Evolutionary conservation across 1,140 invertebrate genomes (phyloP), one percentile per base, ranked within the genome.

Genomic region (Saccostrea echinata): DNA sequence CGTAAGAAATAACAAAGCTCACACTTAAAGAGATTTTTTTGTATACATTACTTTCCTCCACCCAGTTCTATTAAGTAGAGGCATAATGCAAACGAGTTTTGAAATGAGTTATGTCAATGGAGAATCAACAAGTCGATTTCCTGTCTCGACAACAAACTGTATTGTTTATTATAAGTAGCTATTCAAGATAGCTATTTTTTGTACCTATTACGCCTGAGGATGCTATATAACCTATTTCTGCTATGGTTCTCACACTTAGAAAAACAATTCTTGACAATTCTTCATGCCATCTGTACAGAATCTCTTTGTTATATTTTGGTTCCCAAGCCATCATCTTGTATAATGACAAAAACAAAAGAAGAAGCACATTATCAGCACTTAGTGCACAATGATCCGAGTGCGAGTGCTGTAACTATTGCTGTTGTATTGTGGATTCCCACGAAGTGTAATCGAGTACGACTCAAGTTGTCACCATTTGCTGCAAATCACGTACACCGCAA

Each of bases 291-390:
- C 24, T 30, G 64, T 71, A 24, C 27, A 24, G n/a, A 13, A 71
- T 27, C 24, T 30, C 64, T 30, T 71, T 71, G 64, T 71, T 27
- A 30, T 30, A 24, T 30, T 71, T 71, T 13, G 64, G 64, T 71
- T 71, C 64, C 64, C 64, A 71, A 3, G 64, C 24, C 27, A 16
- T 71, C 64, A 13, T 71, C 64, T 30, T 68, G 64, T 30, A 30
- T 24, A 68, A 68, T 68, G 64, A 68, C 64, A 68, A 68, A 43
- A 68, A 68, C 64, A 68, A 68, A n/a, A 9, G 9, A 30, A 68
- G 21, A 71, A 13, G 27, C 24, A 11, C 64, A 30, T 71, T 30
- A 71, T 71, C 27, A 71, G 21, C 55, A 57, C 13, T 71, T 13
- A 24, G 64, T 30, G 27, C 27, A 13, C 12, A 24, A 71, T 21